These are phyloP conservation scores for Uropetala carovei DNA, from an alignment of 2,888 invertebrate species.

Conservation along the genomic window DNA sequence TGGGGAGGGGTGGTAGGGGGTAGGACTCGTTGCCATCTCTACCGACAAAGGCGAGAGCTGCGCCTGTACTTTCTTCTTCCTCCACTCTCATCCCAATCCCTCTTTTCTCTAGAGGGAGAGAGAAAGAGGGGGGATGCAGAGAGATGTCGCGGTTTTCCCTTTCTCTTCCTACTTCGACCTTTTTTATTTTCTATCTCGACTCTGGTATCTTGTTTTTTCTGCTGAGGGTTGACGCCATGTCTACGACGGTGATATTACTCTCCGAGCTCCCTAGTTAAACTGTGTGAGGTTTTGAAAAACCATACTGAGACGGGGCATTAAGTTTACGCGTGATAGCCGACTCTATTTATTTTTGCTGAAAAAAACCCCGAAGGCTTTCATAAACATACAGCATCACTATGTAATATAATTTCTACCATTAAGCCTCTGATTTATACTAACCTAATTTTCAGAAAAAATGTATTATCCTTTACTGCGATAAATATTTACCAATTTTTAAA, in stretches of 20 bases:
- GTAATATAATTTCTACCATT: too few species aligned
- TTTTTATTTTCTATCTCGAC: background rate
- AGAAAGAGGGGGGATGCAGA: background rate
- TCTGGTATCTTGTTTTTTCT: background rate
- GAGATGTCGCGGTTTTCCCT: constrained; percentile 20
- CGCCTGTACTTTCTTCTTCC: background rate
- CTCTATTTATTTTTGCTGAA: too few species aligned
- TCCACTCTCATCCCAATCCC: background rate
- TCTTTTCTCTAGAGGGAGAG: background rate
- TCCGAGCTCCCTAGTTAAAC: too few species aligned
- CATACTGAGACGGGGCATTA: too few species aligned
- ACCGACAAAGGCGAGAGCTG: constrained; percentile 53
- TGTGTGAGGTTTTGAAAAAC: too few species aligned
- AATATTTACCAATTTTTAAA: too few species aligned
- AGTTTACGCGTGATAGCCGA: too few species aligned
- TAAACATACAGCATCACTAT: too few species aligned
- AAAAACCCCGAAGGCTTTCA: too few species aligned
- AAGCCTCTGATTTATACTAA: too few species aligned
- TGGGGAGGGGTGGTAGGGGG: background rate
- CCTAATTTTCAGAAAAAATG: too few species aligned
- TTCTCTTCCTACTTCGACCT: background rate
- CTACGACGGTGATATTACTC: background rate
- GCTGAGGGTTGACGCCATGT: background rate
- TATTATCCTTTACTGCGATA: too few species aligned
- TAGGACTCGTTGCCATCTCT: constrained; percentile 42